Conservation (phyloP, 2,113 vertebrate genomes). For the Oreochromis spilurus region DNA sequence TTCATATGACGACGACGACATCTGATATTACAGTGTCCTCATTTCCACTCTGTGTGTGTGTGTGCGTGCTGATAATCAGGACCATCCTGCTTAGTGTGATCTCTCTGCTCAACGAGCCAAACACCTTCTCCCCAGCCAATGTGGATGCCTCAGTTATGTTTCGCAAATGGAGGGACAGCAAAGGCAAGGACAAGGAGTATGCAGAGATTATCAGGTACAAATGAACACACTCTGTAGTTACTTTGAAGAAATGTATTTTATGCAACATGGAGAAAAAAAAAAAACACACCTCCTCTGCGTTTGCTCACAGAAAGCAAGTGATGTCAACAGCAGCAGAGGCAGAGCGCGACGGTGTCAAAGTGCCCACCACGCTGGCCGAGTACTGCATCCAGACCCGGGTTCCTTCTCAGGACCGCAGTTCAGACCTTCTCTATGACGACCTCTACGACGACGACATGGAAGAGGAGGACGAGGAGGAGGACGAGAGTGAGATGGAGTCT, state of each 20-base stretch:
- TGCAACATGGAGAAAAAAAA: not conserved
- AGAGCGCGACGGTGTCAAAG: slow-evolving; percentile 95
- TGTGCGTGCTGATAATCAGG: not conserved
- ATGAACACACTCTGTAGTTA: not conserved
- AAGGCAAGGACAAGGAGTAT: slow-evolving; percentile 98
- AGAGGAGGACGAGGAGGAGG: slow-evolving; percentile 90
- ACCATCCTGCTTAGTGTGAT: slow-evolving; percentile 93
- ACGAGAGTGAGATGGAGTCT: slow-evolving; percentile 83
- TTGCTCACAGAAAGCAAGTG: slow-evolving; percentile 85
- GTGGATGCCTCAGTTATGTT: slow-evolving; percentile 98
- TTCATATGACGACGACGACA: not conserved
- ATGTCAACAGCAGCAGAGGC: slow-evolving; percentile 92
- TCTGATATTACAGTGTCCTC: not conserved
- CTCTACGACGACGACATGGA: slow-evolving; percentile 95
- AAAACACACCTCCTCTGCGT: not conserved
- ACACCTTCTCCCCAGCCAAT: slow-evolving; percentile 96
- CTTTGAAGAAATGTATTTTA: not conserved
- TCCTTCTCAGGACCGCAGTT: slow-evolving; percentile 98
- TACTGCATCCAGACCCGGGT: slow-evolving; percentile 99
- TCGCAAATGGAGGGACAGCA: slow-evolving; percentile 98
- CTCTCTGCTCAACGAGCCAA: slow-evolving; percentile 98
- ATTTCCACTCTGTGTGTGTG: not conserved
- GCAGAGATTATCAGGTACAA: slow-evolving; percentile 92
- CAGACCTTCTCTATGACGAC: slow-evolving; percentile 97
- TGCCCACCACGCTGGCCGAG: slow-evolving; percentile 95